phyloP scores from a whole-genome alignment of 2,888 invertebrate genomes.

The Lacanobia wlatinum region DNA sequence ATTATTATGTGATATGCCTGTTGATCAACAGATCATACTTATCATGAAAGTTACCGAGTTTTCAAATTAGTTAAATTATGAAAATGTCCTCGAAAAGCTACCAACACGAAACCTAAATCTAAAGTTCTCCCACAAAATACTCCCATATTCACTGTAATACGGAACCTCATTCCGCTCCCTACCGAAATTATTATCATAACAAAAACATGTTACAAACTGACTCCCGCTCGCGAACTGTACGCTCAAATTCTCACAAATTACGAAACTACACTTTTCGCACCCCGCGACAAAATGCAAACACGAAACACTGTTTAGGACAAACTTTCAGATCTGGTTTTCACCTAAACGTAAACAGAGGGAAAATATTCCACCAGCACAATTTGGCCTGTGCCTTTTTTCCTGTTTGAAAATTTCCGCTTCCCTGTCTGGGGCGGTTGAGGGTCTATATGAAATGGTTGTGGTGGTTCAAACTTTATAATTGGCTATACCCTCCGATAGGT shows the following conservation, averaged over 20 bases:
- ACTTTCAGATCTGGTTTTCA: conserved; percentile 86
- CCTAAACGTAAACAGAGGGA: conserved; percentile 82
- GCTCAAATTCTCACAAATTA: conserved; percentile 68
- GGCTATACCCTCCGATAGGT: conserved; percentile 84
- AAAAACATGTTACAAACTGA: conserved; percentile 69
- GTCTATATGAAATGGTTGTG: conserved; percentile 71
- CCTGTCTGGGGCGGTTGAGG: conserved; percentile 46
- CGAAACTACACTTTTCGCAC: conserved; percentile 74
- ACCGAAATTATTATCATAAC: conserved; percentile 61
- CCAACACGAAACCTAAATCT: conserved; percentile 20
- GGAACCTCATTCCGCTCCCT: conserved; percentile 44
- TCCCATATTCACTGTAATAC: conserved; percentile 44
- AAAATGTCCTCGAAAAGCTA: conserved; percentile 13
- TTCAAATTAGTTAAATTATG: background rate
- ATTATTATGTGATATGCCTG: too few relatives aligned
- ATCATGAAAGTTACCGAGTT: background rate
- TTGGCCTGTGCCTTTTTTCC: conserved; percentile 66
- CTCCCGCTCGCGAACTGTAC: conserved; percentile 53
- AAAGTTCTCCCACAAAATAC: conserved; percentile 45
- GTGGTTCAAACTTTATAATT: conserved; percentile 87
- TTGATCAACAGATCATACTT: too few relatives aligned
- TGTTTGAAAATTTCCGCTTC: conserved; percentile 36
- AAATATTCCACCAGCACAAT: conserved; percentile 64
- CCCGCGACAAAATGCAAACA: conserved; percentile 72
- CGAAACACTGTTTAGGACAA: conserved; percentile 80